These are phyloP conservation scores for Phthorimaea operculella DNA, from an alignment of 1,140 invertebrate species.

Conservation along the genomic window DNA sequence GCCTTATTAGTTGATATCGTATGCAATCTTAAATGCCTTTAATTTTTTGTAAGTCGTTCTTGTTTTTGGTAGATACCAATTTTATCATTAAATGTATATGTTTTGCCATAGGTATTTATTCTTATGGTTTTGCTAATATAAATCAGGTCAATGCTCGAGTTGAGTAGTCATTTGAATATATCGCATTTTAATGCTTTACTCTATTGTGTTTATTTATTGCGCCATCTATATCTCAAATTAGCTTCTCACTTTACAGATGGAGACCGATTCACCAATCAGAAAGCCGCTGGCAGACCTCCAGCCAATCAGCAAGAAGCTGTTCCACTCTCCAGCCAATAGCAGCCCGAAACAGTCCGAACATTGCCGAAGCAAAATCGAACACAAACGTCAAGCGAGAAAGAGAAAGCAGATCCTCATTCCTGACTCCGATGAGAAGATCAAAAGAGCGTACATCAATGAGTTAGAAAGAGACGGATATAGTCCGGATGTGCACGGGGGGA, in stretches of 20 bases:
- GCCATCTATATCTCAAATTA: no score
- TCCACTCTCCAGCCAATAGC: conserved; percentile 37
- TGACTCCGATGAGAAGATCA: conserved; percentile 30
- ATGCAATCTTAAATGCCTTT: no score
- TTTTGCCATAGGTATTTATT: no score
- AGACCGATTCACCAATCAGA: conserved; percentile 42
- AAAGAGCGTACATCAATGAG: conserved; percentile 35
- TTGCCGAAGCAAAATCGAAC: conserved; percentile 7
- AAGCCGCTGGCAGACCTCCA: conserved; percentile 21
- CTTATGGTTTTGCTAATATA: no score
- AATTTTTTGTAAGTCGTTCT: no score
- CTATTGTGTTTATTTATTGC: no score
- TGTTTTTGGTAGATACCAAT: no score
- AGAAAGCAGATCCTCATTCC: conserved; percentile 34
- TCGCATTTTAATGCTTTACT: no score
- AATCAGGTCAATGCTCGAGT: no score
- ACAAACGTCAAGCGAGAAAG: conserved; percentile 25
- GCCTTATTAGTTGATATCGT: no score
- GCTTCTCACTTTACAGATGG: conserved; percentile 29
- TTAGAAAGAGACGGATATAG: conserved; percentile 31
- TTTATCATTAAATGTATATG: no score
- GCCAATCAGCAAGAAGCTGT: conserved; percentile 42
- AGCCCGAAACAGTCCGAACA: conserved; percentile 12
- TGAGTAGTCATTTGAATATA: no score
- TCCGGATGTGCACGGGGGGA: conserved; percentile 27